A percentile compares a stretch with the other conserved stretches of the same genome.
Evolutionary conservation across 2,113 vertebrate genomes (phyloP).

Genomic region (Percopsis transmontana): DNA sequence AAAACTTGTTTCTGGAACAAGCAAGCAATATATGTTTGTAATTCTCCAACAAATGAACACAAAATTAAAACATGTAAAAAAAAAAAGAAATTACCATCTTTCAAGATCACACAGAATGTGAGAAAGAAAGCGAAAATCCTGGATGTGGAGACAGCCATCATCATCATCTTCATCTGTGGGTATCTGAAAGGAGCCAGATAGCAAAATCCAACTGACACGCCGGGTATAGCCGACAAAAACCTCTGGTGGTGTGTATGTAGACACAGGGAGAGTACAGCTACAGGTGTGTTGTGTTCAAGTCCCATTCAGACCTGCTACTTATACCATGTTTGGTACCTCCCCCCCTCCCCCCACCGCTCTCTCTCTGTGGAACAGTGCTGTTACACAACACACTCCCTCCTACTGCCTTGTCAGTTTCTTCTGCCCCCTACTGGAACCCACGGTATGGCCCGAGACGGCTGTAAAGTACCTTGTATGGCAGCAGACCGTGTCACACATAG

Average conservation of each 20-base stretch:
- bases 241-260: no score
- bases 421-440: not conserved
- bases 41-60: not conserved
- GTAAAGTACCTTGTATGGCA: not conserved
- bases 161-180: not conserved
- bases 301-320: slow-evolving; percentile 51
- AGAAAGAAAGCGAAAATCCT: slow-evolving; percentile 45
- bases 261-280: slow-evolving; percentile 31
- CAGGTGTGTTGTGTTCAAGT: slow-evolving; percentile 72
- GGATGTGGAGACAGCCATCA: slow-evolving; percentile 54
- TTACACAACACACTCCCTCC: slow-evolving; percentile 45
- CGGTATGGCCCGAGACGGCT: no score
- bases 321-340: slow-evolving; percentile 42
- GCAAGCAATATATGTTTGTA: not conserved
- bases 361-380: slow-evolving; percentile 10
- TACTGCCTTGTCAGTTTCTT: slow-evolving; percentile 26
- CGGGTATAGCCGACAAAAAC: not conserved
- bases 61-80: not conserved
- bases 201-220: not conserved
- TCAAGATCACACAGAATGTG: slow-evolving; percentile 54
- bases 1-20: no score
- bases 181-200: not conserved
- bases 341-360: slow-evolving; percentile 31
- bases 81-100: slow-evolving; percentile 60
- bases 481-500: slow-evolving; percentile 6